Base-by-base conservation (phyloP, 2,888 invertebrate genomes). In the Hirtodrosophila cameraria region DNA sequence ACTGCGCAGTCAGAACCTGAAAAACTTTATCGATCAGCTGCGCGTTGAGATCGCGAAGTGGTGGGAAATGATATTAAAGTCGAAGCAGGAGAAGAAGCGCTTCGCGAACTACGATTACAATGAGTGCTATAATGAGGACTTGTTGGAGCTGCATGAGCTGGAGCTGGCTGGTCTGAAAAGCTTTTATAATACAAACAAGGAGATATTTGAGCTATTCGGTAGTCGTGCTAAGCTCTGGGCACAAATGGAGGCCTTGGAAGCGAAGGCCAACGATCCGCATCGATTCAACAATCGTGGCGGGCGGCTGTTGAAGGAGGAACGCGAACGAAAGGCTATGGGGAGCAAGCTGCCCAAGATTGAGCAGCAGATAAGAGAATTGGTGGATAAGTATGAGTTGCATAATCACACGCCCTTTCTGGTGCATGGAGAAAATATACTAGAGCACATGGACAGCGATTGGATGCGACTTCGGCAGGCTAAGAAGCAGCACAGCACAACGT, bases 221-320 rank as follows among this genome's bases (percentile, higher is more conserved):
- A 93, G 94, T 57, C 93, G 96, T 39, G 93, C 94, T 64, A 91
- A 93, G 27, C 91, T 96, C 1, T 97, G 96, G 94, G 91, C 93
- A 15, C 94, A 95, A 83, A 94, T 95, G 93, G 91, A 93, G 1
- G 95, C 95, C 60, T 90, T 97, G 41, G 96, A 97, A 70, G 93
- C 93, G 13, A 93, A 94, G 46, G 94, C 95, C 0, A 93, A 93
- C n/a, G 95, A 96, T 81, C 96, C 96, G 0, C 94, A 95, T 69
- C 93, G 97, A 0, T 96, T 94, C 87, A 94, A 96, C 76, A 97
- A 97, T 90, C 93, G 98, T 28, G 97, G 97, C 0, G 97, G 97
- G 0, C 95, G 96, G 71, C 91, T 98, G 4, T 91, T 98, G 1
- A 93, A 94, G 46, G 97, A 97, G 88, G 97, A 98, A 89, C 96